A percentile compares a stretch with the other conserved stretches of the same genome.
Evolutionary conservation across 2,888 invertebrate species (phyloP).

Genomic region (Matsumyia berberina): DNA sequence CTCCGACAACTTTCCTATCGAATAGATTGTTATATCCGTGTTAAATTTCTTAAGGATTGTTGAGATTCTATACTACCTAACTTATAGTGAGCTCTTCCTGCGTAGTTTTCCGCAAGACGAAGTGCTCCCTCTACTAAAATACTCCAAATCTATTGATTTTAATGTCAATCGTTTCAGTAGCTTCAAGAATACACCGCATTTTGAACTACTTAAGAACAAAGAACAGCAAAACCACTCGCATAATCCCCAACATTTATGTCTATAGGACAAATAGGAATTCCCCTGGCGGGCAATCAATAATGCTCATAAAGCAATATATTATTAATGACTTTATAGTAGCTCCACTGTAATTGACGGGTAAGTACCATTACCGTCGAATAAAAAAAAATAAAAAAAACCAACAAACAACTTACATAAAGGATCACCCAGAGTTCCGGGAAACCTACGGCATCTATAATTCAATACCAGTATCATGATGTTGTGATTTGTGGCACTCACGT

Average conservation of each 20-base stretch:
- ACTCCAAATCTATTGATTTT: too few species aligned
- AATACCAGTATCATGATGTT: conserved; percentile 42
- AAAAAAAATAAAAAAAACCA: conserved; percentile 40
- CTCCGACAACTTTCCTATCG: too few species aligned
- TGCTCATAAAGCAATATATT: conserved; percentile 11
- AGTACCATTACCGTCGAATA: conserved; percentile 51
- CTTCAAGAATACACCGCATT: too few species aligned
- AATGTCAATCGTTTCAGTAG: too few species aligned
- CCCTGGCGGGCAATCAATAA: conserved; percentile 20
- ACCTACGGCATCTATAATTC: conserved; percentile 48
- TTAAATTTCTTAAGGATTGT: too few species aligned
- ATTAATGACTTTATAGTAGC: conserved; percentile 33
- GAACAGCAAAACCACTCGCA: not conserved
- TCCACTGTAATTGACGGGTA: conserved; percentile 41
- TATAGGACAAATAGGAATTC: not conserved
- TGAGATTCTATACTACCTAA: too few species aligned
- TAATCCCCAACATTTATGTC: not conserved
- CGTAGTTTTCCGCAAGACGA: too few species aligned
- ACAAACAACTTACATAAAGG: conserved; percentile 7
- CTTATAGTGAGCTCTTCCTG: too few species aligned
- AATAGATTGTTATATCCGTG: too few species aligned
- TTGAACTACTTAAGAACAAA: too few species aligned
- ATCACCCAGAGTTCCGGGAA: conserved; percentile 24
- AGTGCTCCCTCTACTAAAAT: too few species aligned
- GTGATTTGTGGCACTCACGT: conserved; percentile 40